Base-by-base conservation (phyloP, 2,888 invertebrate genomes). In the Aquatica leii region DNA sequence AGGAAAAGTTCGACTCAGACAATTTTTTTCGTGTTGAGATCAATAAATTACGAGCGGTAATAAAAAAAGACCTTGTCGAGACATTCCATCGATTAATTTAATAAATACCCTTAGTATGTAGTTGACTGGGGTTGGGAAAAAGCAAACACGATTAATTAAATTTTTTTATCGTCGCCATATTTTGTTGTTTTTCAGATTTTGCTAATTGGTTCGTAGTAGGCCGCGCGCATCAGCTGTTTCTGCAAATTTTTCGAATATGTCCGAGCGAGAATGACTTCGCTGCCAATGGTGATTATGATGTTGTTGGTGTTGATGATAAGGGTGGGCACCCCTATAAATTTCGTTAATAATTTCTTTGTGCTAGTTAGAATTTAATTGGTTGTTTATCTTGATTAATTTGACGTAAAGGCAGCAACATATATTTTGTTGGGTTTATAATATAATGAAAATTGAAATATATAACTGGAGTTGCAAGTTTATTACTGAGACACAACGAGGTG, bases 371-470 rank as follows among this genome's bases (percentile, higher is more conserved):
- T 51, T 51, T 58, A 58, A 58, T 58, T 58, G 59, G 46, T 21
- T 52, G 59, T 59, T 46, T 24, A 53, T 59, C 59, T 52, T 59
- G 15, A 59, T 59, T 59, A 59, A 53, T 59, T 46, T 53, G 53
- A 53, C 52, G 50, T 43, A 5, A 8, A 24, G 40, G 51, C 41
- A 15, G 43, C 34, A 52, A 52, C 53, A 48, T 21, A 51, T 40
- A 46, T 52, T 46, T 46, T 46, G 18, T 20, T 20, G 46, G 18
- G 46, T 59, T 59, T 59, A 59, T 59, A 59, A 59, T 53, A 48
- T 53, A 59, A 59, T 59, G 59, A 53, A 59, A 59, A 59, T 59
- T 59, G 59, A 59, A 59, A 59, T 59, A 59, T 59, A 59, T 59
- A 59, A 53, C 53, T 43, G 52, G 52, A 53, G 43, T 58, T 59